Evolutionary conservation across 1,140 invertebrate genomes (phyloP), one percentile per base, ranked within the genome.

Genomic region (Heliconius melpomene): DNA sequence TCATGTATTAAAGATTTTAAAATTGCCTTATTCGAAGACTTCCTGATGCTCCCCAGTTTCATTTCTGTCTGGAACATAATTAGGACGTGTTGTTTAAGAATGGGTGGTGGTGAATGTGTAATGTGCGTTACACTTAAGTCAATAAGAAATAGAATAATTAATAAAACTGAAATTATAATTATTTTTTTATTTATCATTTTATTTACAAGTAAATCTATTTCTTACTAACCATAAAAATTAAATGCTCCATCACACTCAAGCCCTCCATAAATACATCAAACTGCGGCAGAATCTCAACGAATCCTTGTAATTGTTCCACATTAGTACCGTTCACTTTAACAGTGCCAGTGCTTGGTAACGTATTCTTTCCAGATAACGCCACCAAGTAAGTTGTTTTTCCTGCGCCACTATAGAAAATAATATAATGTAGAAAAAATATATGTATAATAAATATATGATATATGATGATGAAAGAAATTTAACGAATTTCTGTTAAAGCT

Each of bases 341-440:
- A 0, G 54, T 76, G 8, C 93, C 93, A 20, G 79, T 79, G 1
- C 79, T 86, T 0, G 91, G 89, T 3, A 94, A 78, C 2, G 79
- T 87, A 81, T 87, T 88, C 84, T 90, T 93, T 1, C 93, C 92
- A 29, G 90, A 88, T 23, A 93, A 75, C 9, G 91, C 87, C 26
- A 89, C 87, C 9, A 94, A 84, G 38, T 92, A 92, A 36, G 93
- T 94, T 1, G 93, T 94, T 79, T 94, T 94, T 3, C 93, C 93
- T 7, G 92, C 91, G 16, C 93, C 93, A 80, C 93, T 94, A n/a
- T 79, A 90, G 46, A 57, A 78, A 13, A 66, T 3, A 11, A 26
- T 23, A 23, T 23, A 57, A 57, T 52, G 7, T 52, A 18, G 0
- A 0, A 20, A 18, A 46, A 46, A 46, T 46, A 16, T 1, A 16